Evolutionary conservation across 2,888 invertebrate genomes (phyloP).

Genomic region (Platyscelio sp.): DNA sequence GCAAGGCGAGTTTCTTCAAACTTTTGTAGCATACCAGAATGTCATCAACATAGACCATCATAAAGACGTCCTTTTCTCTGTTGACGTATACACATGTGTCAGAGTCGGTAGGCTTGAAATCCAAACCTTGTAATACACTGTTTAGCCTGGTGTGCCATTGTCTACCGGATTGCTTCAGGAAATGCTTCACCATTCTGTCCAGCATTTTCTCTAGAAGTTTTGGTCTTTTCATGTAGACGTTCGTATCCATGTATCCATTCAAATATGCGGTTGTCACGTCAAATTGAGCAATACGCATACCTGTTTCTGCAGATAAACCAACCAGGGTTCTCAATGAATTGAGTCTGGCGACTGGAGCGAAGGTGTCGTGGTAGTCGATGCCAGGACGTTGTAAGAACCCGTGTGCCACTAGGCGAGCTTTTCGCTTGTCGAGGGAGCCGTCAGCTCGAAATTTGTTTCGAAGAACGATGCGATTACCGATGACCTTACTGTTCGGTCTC

Average conservation of each 20-base stretch:
- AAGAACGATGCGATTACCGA: background rate
- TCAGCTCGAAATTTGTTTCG: slow-evolving; percentile 40
- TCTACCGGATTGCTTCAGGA: background rate
- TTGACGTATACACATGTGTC: slow-evolving; percentile 18
- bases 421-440: slow-evolving; percentile 57
- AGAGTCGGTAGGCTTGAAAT: background rate
- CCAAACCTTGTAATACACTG: background rate
- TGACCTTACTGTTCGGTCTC: slow-evolving; percentile 28
- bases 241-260: slow-evolving; percentile 18
- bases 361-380: slow-evolving; percentile 65
- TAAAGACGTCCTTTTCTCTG: background rate
- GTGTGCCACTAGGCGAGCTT: slow-evolving; percentile 68
- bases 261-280: slow-evolving; percentile 28
- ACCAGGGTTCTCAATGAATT: slow-evolving; percentile 58
- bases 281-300: slow-evolving; percentile 65
- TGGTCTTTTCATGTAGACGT: slow-evolving; percentile 14
- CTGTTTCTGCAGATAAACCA: slow-evolving; percentile 57
- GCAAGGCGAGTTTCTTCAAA: background rate
- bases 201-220: background rate
- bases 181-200: background rate
- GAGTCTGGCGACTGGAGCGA: slow-evolving; percentile 12
- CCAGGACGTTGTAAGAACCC: slow-evolving; percentile 38
- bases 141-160: slow-evolving; percentile 8
- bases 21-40: slow-evolving; percentile 26
- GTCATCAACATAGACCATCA: slow-evolving; percentile 1